Evolutionary conservation across 2,797 vertebrate species (phyloP).

Genomic region (Gorsachius magnificus): DNA sequence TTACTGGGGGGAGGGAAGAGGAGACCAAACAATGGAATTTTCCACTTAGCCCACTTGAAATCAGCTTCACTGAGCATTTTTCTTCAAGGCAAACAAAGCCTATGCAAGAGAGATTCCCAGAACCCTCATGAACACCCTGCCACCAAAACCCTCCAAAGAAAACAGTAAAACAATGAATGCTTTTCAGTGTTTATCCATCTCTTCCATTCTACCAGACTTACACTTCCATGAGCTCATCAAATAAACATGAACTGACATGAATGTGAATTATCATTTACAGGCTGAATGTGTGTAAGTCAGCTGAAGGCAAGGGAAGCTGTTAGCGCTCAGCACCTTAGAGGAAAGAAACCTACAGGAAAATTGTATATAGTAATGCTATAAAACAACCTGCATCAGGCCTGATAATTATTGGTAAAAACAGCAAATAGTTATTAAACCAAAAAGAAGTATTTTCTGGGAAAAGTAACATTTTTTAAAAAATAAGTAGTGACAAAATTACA

Average conservation of each 20-base stretch:
- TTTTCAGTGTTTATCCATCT: slow-evolving; percentile 33
- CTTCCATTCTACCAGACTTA: background rate
- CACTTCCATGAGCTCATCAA: slow-evolving; percentile 53
- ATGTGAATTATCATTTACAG: background rate
- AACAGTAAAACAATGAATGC: slow-evolving; percentile 40
- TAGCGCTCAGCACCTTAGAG: background rate
- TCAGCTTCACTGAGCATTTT: background rate
- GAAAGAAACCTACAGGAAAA: background rate
- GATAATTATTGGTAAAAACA: background rate
- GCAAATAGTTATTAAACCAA: background rate
- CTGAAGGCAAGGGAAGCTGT: background rate
- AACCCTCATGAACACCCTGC: slow-evolving; percentile 13
- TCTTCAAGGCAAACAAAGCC: slow-evolving; percentile 40
- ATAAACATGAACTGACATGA: slow-evolving; percentile 43
- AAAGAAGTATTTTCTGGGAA: background rate
- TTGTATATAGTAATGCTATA: background rate
- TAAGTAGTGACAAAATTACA: background rate
- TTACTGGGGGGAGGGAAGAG: background rate
- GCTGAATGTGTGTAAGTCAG: background rate
- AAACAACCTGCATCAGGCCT: background rate
- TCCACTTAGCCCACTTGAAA: slow-evolving; percentile 34
- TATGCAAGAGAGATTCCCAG: slow-evolving; percentile 6
- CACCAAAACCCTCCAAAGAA: slow-evolving; percentile 43
- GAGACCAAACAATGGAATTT: slow-evolving; percentile 40
- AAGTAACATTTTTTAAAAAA: background rate